These are phyloP conservation scores for Drosophila funebris DNA, from an alignment of 1,140 invertebrate species.

Conservation along the genomic window DNA sequence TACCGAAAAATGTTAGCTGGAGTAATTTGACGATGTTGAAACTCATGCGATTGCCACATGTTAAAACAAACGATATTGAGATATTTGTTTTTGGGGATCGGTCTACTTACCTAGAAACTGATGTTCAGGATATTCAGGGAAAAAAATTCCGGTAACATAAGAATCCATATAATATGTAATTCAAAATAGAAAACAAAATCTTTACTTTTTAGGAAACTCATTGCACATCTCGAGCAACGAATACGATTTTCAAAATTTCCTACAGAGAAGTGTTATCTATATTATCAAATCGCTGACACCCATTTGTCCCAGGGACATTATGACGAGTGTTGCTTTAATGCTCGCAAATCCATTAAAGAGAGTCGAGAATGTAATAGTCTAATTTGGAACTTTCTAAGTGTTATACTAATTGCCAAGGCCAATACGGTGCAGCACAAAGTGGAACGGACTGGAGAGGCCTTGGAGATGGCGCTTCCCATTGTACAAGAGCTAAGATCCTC, in stretches of 20 bases:
- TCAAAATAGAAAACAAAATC: not conserved
- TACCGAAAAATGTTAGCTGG: constrained; percentile 16
- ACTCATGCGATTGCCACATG: constrained; percentile 50
- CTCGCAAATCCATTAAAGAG: constrained; percentile 58
- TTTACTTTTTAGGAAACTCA: constrained; percentile 14
- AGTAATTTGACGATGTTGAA: not conserved
- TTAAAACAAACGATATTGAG: constrained; percentile 52
- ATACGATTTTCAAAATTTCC: constrained; percentile 67
- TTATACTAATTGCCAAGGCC: constrained; percentile 63
- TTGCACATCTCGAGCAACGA: constrained; percentile 54
- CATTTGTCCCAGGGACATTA: constrained; percentile 57
- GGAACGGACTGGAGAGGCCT: constrained; percentile 54
- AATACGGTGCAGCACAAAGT: constrained; percentile 62
- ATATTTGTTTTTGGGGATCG: constrained; percentile 69
- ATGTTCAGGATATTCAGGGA: constrained; percentile 21
- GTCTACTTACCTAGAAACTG: constrained; percentile 51
- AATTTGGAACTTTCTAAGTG: constrained; percentile 62
- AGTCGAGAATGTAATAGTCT: constrained; percentile 52
- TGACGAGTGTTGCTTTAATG: constrained; percentile 67
- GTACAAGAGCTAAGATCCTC: constrained; percentile 23
- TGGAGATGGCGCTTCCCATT: constrained; percentile 48
- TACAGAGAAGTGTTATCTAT: constrained; percentile 72
- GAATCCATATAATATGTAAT: not conserved
- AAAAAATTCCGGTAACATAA: not conserved
- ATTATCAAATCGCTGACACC: constrained; percentile 59